phyloP scores from a whole-genome alignment of 2,888 invertebrate species.

The Apodemia mormo region DNA sequence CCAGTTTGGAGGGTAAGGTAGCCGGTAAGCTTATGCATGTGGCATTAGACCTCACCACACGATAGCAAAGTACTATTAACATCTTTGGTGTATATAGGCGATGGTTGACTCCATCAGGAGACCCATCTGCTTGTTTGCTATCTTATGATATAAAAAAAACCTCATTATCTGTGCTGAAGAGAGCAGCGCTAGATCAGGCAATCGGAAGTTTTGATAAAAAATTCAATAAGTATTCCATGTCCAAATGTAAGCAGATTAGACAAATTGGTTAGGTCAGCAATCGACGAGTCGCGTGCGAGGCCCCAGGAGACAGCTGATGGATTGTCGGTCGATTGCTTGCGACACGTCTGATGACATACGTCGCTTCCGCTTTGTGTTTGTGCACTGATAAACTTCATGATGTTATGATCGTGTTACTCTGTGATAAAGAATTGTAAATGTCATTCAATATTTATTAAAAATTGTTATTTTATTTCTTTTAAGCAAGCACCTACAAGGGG shows the following conservation, averaged over 20 bases:
- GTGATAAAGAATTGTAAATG: neutral
- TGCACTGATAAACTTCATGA: conserved; percentile 44
- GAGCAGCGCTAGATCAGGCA: no score
- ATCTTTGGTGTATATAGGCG: no score
- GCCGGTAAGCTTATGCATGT: no score
- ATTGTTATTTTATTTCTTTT: no score
- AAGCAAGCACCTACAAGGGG: no score
- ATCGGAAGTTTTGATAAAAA: neutral
- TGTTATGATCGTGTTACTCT: conserved; percentile 31
- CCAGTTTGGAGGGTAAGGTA: neutral
- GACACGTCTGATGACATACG: conserved; percentile 51
- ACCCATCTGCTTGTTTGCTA: no score
- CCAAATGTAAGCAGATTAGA: neutral
- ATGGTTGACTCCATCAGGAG: no score
- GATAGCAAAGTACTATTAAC: no score
- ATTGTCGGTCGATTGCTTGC: conserved; percentile 63
- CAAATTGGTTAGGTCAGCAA: conserved; percentile 44
- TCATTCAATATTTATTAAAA: no score
- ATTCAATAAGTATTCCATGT: neutral
- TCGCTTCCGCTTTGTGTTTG: conserved; percentile 41
- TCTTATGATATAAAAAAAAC: no score
- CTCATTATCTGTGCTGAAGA: no score
- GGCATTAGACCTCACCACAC: no score
- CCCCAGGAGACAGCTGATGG: conserved; percentile 61
- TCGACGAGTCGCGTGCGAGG: conserved; percentile 34